Percentiles rank a stretch among this genome's conserved stretches.
These are phyloP conservation scores for Heloderma charlesbogerti DNA, from an alignment of 2,113 vertebrate species.

Conservation along the genomic window DNA sequence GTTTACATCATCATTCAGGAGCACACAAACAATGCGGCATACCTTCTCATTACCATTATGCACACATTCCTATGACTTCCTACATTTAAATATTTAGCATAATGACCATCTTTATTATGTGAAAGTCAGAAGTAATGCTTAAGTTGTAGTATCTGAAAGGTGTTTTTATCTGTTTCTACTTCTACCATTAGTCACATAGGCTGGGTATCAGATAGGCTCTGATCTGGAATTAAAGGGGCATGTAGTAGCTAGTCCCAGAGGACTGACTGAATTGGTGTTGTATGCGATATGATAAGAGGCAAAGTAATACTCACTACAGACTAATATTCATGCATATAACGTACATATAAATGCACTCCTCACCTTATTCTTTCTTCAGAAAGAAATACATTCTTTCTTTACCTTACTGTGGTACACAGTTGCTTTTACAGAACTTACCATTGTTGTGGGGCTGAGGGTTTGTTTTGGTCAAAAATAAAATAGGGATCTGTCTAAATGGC, in stretches of 20 bases:
- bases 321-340: no score
- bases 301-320: not conserved
- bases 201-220: not conserved
- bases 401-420: not conserved
- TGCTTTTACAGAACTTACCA: constrained; percentile 62
- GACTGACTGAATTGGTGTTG: not conserved
- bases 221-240: not conserved
- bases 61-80: not conserved
- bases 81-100: not conserved
- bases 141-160: not conserved
- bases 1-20: not conserved
- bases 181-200: not conserved
- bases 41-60: not conserved
- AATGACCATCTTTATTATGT: not conserved
- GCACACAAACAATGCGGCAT: not conserved
- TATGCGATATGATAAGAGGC: not conserved
- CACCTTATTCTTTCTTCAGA: no score
- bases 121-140: constrained; percentile 12
- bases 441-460: constrained; percentile 38
- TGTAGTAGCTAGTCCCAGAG: not conserved
- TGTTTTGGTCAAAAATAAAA: not conserved
- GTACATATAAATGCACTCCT: no score
- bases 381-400: not conserved
- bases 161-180: no score
- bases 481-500: constrained; percentile 50